A percentile compares a stretch with the other conserved stretches of the same genome.
Evolutionary conservation across 2,888 invertebrate genomes (phyloP).

Genomic region (Nomada ferruginata): DNA sequence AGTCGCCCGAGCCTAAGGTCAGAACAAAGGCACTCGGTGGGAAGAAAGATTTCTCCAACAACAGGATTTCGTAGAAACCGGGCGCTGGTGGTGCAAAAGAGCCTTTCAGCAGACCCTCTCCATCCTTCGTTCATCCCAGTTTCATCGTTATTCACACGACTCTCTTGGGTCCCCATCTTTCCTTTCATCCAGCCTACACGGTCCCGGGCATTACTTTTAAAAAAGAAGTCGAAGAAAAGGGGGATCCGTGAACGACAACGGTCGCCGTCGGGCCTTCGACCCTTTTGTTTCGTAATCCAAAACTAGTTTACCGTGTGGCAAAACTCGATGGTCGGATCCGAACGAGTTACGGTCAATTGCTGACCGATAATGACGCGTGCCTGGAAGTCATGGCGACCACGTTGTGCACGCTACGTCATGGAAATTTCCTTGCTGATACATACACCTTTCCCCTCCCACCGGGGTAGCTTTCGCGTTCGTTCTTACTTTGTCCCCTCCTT

Average conservation of each 20-base stretch:
- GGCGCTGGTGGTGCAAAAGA: conserved; percentile 32
- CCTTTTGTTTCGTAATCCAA: conserved; percentile 61
- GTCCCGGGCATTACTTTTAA: background rate
- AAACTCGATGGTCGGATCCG: conserved; percentile 31
- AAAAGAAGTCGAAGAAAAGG: background rate
- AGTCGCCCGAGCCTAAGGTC: background rate
- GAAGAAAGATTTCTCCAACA: conserved; percentile 49
- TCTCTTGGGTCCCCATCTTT: background rate
- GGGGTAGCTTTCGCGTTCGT: conserved; percentile 28
- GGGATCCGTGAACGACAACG: background rate
- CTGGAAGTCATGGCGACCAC: conserved; percentile 52
- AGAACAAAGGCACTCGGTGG: conserved; percentile 26
- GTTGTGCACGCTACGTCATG: conserved; percentile 65
- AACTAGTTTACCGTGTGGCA: conserved; percentile 47
- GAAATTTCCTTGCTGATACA: conserved; percentile 70
- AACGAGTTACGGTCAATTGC: conserved; percentile 48
- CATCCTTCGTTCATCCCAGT: background rate
- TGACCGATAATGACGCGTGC: conserved; percentile 44
- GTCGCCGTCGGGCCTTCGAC: conserved; percentile 36
- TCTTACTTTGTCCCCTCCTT: conserved; percentile 36
- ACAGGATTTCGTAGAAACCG: conserved; percentile 61
- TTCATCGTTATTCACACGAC: conserved; percentile 28
- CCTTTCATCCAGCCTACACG: background rate
- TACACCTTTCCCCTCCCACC: conserved; percentile 62
- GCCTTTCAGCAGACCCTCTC: conserved; percentile 31